Conservation (phyloP, 2,888 invertebrate genomes). For the Orchestes rusci region DNA sequence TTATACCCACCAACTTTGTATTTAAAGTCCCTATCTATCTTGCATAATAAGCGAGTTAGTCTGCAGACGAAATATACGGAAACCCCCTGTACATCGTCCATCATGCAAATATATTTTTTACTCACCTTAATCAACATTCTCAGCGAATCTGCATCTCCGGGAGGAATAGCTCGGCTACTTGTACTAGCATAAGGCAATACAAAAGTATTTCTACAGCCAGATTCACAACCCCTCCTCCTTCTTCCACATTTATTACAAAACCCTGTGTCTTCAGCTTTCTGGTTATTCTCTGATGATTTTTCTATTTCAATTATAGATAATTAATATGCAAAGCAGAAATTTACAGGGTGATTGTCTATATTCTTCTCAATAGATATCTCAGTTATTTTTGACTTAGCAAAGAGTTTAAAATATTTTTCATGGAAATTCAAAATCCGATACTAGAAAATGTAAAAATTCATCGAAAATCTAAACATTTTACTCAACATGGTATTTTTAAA, state of each 20-base stretch:
- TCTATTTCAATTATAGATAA: background rate
- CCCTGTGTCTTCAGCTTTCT: background rate
- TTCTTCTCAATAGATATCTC: too few relatives aligned
- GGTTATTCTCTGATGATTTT: background rate
- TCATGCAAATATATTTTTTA: too few relatives aligned
- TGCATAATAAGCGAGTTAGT: background rate
- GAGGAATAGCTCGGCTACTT: constrained; percentile 7
- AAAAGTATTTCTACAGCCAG: constrained; percentile 18
- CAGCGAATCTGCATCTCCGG: constrained; percentile 15
- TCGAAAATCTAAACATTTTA: too few relatives aligned
- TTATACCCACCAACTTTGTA: background rate
- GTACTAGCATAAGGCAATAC: constrained; percentile 13
- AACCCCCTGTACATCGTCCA: too few relatives aligned
- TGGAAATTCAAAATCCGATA: too few relatives aligned
- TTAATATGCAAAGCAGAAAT: background rate
- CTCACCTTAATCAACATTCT: constrained; percentile 19
- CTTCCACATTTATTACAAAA: constrained; percentile 19
- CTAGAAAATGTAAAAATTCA: too few relatives aligned
- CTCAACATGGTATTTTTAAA: too few relatives aligned
- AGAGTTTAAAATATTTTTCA: too few relatives aligned
- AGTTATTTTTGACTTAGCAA: too few relatives aligned
- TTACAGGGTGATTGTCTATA: too few relatives aligned
- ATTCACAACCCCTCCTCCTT: constrained; percentile 10
- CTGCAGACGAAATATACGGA: too few relatives aligned
- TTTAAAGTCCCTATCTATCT: too few relatives aligned